These are phyloP conservation scores for Nibea coibor DNA, from an alignment of 2,113 vertebrate genomes.

Conservation along the genomic window DNA sequence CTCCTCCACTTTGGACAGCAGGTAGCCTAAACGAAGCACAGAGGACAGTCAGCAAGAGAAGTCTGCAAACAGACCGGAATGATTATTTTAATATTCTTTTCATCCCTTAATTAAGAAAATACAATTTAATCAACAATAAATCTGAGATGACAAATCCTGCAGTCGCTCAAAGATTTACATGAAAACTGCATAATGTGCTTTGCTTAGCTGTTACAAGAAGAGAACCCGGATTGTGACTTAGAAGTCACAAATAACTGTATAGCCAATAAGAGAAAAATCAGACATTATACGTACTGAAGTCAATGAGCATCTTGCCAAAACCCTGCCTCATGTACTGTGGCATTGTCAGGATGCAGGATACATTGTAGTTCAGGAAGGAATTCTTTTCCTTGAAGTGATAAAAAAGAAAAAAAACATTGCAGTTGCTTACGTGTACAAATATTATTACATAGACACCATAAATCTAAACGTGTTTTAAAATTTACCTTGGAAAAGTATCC, in stretches of 20 bases:
- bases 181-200: not conserved
- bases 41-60: not conserved
- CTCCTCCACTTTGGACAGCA: slow-evolving; percentile 98
- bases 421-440: not conserved
- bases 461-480: not conserved
- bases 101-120: not conserved
- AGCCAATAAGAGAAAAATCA: not conserved
- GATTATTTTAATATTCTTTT: not conserved
- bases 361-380: slow-evolving; percentile 99
- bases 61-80: not conserved
- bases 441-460: not conserved
- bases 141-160: not conserved
- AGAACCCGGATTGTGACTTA: too few species aligned
- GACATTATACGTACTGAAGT: slow-evolving; percentile 92
- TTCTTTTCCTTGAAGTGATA: slow-evolving; percentile 92
- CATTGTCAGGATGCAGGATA: slow-evolving; percentile 99
- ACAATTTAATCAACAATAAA: not conserved
- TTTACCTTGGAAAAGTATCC: slow-evolving; percentile 98
- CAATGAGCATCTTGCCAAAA: slow-evolving; percentile 99
- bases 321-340: slow-evolving; percentile 99
- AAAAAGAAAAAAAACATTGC: slow-evolving; percentile 1
- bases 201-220: not conserved
- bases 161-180: not conserved
- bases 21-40: slow-evolving; percentile 87
- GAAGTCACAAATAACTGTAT: not conserved